Conservation (phyloP, 2,888 invertebrate species). For the Drosophila meridionalis region DNA sequence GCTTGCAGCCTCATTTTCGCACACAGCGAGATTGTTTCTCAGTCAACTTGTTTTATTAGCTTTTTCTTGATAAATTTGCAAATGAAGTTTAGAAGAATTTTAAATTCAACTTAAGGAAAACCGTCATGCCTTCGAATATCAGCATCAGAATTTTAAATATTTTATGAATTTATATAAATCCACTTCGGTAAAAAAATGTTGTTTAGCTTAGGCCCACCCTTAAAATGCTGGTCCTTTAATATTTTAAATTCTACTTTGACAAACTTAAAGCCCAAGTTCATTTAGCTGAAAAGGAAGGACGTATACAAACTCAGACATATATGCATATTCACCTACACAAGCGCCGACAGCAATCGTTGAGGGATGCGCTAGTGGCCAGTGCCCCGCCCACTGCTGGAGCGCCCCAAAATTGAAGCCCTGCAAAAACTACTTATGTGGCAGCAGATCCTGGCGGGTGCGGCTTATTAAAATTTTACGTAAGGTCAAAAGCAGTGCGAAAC, state of each 20-base stretch:
- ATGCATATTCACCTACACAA: background rate
- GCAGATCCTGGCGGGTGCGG: conserved; percentile 41
- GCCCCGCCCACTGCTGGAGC: background rate
- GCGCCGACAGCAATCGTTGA: conserved; percentile 24
- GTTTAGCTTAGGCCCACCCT: too few relatives aligned
- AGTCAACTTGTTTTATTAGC: background rate
- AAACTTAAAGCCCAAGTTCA: background rate
- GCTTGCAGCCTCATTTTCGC: background rate
- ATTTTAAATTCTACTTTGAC: background rate
- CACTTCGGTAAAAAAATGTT: too few relatives aligned
- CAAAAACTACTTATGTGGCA: conserved; percentile 47
- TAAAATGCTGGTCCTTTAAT: background rate
- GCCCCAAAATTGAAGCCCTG: conserved; percentile 24
- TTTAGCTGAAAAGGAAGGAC: background rate
- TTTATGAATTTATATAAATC: background rate
- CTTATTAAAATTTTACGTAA: conserved; percentile 77
- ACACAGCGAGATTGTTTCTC: background rate
- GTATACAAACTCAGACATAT: background rate
- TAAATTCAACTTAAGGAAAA: background rate
- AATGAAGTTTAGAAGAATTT: too few relatives aligned
- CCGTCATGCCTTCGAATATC: background rate
- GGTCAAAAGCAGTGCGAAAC: conserved; percentile 77
- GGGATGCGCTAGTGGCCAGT: conserved; percentile 26
- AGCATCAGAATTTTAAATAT: background rate
- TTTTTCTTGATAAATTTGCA: background rate